Conservation (phyloP, 2,797 vertebrate species). For the Enteromius afrohamiltoni region DNA sequence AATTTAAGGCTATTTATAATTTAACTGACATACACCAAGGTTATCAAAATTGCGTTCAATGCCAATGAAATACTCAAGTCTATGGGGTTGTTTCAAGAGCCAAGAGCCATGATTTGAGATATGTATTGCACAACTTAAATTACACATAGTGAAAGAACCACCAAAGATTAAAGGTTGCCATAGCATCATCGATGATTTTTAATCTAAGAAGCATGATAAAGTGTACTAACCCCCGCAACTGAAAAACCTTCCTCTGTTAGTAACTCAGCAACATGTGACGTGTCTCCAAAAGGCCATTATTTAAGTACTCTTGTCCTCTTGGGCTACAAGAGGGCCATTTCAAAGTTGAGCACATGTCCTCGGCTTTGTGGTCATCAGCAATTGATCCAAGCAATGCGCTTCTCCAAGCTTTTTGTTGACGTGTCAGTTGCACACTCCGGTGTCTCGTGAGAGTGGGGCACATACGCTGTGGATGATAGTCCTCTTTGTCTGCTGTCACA, state of each 20-base stretch:
- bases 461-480: constrained; percentile 83
- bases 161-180: background rate
- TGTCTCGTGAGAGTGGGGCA: constrained; percentile 76
- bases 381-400: constrained; percentile 75
- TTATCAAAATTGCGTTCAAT: background rate
- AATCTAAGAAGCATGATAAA: background rate
- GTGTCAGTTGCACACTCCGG: constrained; percentile 88
- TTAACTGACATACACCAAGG: background rate
- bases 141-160: background rate
- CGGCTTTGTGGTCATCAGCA: constrained; percentile 83
- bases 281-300: constrained; percentile 19
- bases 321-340: constrained; percentile 33
- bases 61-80: background rate
- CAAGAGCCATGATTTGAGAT: background rate
- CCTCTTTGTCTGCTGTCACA: constrained; percentile 85
- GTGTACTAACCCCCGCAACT: too few species aligned
- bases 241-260: constrained; percentile 8
- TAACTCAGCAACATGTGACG: constrained; percentile 35
- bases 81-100: background rate
- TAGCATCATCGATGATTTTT: background rate
- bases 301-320: constrained; percentile 32
- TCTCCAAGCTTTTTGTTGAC: constrained; percentile 81
- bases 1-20: background rate
- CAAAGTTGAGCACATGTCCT: constrained; percentile 79
- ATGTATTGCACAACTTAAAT: background rate